phyloP scores from a whole-genome alignment of 1,140 invertebrate species.

The Phenacoccus solenopsis region DNA sequence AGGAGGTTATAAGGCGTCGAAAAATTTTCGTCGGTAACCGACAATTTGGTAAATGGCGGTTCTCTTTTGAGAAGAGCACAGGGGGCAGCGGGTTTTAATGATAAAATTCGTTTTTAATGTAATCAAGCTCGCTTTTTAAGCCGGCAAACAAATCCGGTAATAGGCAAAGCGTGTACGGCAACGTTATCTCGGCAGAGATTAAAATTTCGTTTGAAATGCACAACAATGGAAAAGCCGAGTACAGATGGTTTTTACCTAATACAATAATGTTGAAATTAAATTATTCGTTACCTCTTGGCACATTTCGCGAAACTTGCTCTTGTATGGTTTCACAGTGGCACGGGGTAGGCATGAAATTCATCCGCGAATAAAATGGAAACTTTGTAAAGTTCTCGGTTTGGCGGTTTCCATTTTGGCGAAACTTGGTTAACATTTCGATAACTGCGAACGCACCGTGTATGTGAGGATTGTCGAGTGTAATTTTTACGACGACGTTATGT shows the following conservation, averaged over 20 bases:
- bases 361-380: background rate
- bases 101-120: background rate
- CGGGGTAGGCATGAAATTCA: background rate
- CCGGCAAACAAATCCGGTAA: background rate
- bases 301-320: background rate
- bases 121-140: background rate
- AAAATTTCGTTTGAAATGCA: background rate
- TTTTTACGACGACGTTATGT: background rate
- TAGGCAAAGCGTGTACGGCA: background rate
- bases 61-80: background rate
- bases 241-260: slow-evolving; percentile 2
- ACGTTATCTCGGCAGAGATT: background rate
- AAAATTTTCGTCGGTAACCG: background rate
- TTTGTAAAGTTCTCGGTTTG: background rate
- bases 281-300: background rate
- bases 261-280: background rate
- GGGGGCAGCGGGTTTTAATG: background rate
- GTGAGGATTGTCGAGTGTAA: too few species aligned
- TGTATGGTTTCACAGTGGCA: background rate
- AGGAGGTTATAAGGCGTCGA: too few species aligned
- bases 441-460: too few species aligned
- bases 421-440: background rate
- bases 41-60: background rate
- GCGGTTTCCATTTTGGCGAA: background rate
- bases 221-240: background rate